These are phyloP conservation scores for Epinephelus lanceolatus DNA, from an alignment of 2,113 vertebrate genomes.

Conservation along the genomic window DNA sequence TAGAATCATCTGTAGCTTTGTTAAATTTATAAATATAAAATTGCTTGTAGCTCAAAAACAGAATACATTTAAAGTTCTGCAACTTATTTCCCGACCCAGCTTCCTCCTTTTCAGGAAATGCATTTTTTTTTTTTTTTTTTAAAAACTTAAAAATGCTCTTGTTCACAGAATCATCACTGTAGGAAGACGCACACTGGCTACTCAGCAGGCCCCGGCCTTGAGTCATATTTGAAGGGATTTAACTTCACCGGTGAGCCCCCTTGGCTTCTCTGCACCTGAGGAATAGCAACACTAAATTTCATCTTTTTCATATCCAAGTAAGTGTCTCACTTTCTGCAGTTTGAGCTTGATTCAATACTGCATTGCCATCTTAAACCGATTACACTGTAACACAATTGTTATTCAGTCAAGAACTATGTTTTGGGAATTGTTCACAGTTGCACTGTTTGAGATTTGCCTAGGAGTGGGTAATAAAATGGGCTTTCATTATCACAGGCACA, in stretches of 20 bases:
- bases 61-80: neutral
- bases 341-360: neutral
- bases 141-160: neutral
- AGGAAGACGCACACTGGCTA: constrained; percentile 76
- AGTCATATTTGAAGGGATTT: constrained; percentile 83
- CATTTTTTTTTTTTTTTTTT: neutral
- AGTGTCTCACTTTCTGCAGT: constrained; percentile 50
- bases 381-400: neutral
- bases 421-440: neutral
- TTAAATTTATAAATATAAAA: neutral
- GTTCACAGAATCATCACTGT: constrained; percentile 75
- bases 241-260: constrained; percentile 84
- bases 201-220: constrained; percentile 79
- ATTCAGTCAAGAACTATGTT: neutral
- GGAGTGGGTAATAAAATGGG: neutral
- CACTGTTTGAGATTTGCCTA: neutral
- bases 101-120: neutral
- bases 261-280: constrained; percentile 80
- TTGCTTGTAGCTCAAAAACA: neutral
- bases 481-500: constrained; percentile 2
- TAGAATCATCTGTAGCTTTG: neutral
- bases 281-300: constrained; percentile 61
- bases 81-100: neutral
- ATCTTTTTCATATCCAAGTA: constrained; percentile 83
- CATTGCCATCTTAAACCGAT: neutral